These are phyloP conservation scores for Coluber constrictor DNA, from an alignment of 2,797 vertebrate genomes.

Conservation along the genomic window DNA sequence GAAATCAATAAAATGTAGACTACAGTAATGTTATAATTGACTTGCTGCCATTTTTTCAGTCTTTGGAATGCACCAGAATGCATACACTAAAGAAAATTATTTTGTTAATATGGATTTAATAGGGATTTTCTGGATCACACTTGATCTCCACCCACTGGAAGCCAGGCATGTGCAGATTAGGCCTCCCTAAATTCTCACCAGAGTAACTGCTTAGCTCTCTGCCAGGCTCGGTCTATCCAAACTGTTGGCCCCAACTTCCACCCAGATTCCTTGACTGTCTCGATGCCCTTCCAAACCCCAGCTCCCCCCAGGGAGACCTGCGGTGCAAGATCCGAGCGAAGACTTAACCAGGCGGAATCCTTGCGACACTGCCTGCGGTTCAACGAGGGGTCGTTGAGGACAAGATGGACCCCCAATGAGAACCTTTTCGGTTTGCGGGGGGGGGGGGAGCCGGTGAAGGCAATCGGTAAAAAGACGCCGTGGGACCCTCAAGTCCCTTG, in stretches of 20 bases:
- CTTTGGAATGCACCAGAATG: neutral
- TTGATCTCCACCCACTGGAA: neutral
- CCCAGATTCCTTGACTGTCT: neutral
- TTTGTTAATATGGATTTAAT: neutral
- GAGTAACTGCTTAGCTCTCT: neutral
- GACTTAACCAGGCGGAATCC: neutral
- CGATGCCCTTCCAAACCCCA: slow-evolving; percentile 1
- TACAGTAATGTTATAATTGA: neutral
- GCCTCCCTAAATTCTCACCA: neutral
- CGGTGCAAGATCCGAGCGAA: neutral
- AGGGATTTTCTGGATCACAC: neutral
- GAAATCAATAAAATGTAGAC: neutral
- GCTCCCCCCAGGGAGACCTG: neutral
- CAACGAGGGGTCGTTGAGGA: neutral
- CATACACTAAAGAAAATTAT: neutral
- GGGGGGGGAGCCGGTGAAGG: neutral
- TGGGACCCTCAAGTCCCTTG: neutral
- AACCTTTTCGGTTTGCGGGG: neutral
- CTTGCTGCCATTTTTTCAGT: neutral
- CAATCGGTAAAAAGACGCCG: neutral
- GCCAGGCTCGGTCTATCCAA: neutral
- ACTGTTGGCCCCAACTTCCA: neutral
- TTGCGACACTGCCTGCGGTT: neutral
- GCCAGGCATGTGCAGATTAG: neutral
- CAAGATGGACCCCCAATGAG: neutral